These are phyloP conservation scores for Osmerus mordax DNA, from an alignment of 2,113 vertebrate genomes.

Conservation along the genomic window DNA sequence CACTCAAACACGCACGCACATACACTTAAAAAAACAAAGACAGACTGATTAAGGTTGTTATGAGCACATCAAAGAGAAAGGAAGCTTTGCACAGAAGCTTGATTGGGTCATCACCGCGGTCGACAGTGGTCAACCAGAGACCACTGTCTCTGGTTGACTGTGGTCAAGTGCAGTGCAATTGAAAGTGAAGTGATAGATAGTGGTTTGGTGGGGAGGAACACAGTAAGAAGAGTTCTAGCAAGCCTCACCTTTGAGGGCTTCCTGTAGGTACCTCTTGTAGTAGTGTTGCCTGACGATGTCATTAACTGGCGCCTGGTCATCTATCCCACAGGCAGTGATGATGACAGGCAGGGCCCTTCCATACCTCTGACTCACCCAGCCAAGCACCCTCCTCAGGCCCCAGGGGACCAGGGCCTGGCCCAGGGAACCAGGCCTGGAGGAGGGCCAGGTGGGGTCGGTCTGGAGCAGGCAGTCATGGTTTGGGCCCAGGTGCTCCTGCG, in stretches of 20 bases:
- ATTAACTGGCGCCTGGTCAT: conserved; percentile 77
- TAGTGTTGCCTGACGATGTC: conserved; percentile 84
- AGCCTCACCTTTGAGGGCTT: conserved; percentile 85
- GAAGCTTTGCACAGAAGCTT: no score
- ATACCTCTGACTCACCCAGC: conserved; percentile 82
- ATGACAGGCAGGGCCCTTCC: conserved; percentile 76
- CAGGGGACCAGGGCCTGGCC: conserved; percentile 81
- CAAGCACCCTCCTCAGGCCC: conserved; percentile 81
- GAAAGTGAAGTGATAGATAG: background rate
- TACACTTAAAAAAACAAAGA: no score
- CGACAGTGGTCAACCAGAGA: no score
- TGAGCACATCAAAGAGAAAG: no score
- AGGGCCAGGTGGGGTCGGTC: conserved; percentile 81
- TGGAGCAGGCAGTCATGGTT: conserved; percentile 76
- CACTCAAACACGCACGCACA: no score
- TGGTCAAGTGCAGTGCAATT: no score
- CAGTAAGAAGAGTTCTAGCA: background rate
- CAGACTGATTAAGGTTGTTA: no score
- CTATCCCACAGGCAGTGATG: conserved; percentile 85
- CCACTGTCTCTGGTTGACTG: no score
- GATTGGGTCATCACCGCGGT: no score
- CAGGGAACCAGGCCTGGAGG: conserved; percentile 59
- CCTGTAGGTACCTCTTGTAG: conserved; percentile 81
- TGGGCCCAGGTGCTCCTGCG: conserved; percentile 54
- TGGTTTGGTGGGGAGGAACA: background rate